phyloP scores from a whole-genome alignment of 1,140 invertebrate genomes.

The Hestina assimilis region DNA sequence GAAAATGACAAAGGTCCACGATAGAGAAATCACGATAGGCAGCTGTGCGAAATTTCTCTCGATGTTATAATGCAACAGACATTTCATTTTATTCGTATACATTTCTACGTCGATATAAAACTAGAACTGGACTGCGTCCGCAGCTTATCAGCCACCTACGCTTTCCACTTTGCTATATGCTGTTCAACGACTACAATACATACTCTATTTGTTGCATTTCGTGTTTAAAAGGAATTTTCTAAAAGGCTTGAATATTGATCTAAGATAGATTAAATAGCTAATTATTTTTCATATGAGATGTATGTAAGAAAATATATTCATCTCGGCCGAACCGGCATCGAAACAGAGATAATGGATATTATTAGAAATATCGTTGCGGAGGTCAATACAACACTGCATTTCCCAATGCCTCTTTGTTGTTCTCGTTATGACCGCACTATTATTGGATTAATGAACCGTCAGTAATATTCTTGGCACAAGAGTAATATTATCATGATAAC shows the following conservation, averaged over 20 bases:
- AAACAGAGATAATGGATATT: conserved; percentile 65
- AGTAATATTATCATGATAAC: conserved; percentile 26
- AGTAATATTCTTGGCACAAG: conserved; percentile 36
- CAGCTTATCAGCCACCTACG: conserved; percentile 63
- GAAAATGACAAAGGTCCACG: conserved; percentile 10
- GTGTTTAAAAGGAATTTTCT: neutral
- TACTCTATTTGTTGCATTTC: neutral
- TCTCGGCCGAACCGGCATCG: conserved; percentile 21
- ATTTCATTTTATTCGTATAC: conserved; percentile 50
- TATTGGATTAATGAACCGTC: conserved; percentile 61
- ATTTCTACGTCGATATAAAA: conserved; percentile 56
- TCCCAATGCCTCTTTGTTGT: conserved; percentile 55
- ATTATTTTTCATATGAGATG: neutral
- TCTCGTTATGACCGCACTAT: conserved; percentile 42
- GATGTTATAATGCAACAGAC: conserved; percentile 44
- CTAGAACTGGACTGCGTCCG: conserved; percentile 52
- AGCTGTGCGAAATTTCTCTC: conserved; percentile 30
- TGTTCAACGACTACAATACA: conserved; percentile 7
- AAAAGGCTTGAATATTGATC: neutral
- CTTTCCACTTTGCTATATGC: conserved; percentile 43
- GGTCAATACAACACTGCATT: conserved; percentile 55
- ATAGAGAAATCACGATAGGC: conserved; percentile 19
- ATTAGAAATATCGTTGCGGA: conserved; percentile 60
- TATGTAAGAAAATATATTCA: neutral
- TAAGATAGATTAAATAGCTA: neutral